Evolutionary conservation across 2,888 invertebrate genomes (phyloP), one percentile per base, ranked within the genome.

Genomic region (Cheilosia pagana): DNA sequence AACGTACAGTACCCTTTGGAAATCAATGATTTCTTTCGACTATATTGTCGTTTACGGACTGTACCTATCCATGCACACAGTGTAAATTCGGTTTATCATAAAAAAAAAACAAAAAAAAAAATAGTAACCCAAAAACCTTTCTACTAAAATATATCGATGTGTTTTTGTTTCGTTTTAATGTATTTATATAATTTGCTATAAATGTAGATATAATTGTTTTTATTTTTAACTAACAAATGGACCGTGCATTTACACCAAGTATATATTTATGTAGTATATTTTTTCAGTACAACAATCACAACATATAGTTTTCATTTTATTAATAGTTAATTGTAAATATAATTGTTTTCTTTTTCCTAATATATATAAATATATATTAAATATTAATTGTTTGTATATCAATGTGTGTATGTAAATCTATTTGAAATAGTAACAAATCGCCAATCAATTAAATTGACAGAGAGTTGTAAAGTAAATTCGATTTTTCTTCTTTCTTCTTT

Each of bases 381-480:
- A 21, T 55, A 16, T n/a, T 28, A 68, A 12, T 28, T 76, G 23
- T 77, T 28, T 76, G 23, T 77, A 35, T 65, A 21, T 65, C 28
- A 45, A 21, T 53, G 19, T 67, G n/a, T 57, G 16, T 50, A 52
- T 23, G 25, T 45, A 12, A 35, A 55, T 43, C 16, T 45, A 28
- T 50, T 52, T 52, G 41, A 60, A 63, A 83, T 60, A 63, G 53
- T 74, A 52, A 74, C 62, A 45, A 52, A 68, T 63, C 21, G 72
- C 57, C 82, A 74, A 82, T 72, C 7, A 71, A 59, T 55, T 45
- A 7, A 78, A 83, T 77, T 77, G 82, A 78, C 82, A 67, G 62
- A 62, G 62, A 59, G 65, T 72, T 75, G 63, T 83, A 74, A 79
- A 75, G 65, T 83, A 83, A 83, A 83, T 83, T 83, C 83, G 83